phyloP scores from a whole-genome alignment of 2,888 invertebrate species.

The Hydraecia micacea region DNA sequence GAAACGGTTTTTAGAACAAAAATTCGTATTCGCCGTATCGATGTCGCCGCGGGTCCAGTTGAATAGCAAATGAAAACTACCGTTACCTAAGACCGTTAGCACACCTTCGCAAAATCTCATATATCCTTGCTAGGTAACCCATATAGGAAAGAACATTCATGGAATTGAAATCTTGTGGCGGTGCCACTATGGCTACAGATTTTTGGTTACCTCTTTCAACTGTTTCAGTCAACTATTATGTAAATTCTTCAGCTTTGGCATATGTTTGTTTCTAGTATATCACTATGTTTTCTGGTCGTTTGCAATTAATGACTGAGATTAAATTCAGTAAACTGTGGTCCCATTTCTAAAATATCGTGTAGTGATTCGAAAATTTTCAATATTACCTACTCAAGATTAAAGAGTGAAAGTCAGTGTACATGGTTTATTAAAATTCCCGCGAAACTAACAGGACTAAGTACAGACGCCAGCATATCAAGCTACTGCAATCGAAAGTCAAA shows the following conservation, averaged over 20 bases:
- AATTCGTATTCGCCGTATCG: slow-evolving; percentile 81
- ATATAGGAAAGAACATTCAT: slow-evolving; percentile 41
- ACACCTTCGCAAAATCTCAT: slow-evolving; percentile 78
- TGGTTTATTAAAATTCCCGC: neutral
- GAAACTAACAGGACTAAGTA: neutral
- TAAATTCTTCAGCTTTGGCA: neutral
- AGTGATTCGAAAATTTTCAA: neutral
- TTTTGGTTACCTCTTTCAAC: neutral
- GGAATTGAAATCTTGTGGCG: slow-evolving; percentile 14
- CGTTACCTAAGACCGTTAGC: slow-evolving; percentile 86
- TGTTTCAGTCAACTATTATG: neutral
- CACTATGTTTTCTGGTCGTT: neutral
- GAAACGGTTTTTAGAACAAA: slow-evolving; percentile 69
- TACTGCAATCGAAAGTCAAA: no score
- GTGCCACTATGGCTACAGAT: neutral
- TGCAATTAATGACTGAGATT: neutral
- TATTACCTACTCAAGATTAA: neutral
- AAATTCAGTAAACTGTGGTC: neutral
- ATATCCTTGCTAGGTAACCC: slow-evolving; percentile 71
- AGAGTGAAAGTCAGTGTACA: neutral
- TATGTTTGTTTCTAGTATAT: neutral
- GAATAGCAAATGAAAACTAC: slow-evolving; percentile 86
- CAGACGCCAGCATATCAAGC: no score
- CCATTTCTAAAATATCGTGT: neutral
- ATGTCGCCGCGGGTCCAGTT: slow-evolving; percentile 77